Percentiles rank a stretch among this genome's conserved stretches.
Conservation (phyloP, 2,797 vertebrate genomes). For the Acanthis flammea region DNA sequence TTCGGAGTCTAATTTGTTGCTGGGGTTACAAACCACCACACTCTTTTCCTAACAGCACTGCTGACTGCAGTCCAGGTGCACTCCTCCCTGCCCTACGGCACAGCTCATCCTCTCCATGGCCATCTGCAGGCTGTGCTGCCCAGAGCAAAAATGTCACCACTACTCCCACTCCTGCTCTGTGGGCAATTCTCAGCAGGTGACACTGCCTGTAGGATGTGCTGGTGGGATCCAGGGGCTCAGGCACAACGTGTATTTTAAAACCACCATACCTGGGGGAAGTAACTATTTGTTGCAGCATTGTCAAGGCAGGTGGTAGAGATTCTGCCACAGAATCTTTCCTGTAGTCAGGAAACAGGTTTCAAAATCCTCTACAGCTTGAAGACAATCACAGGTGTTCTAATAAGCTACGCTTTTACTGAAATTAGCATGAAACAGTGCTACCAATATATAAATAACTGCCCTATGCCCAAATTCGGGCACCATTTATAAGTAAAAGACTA, state of each 20-base stretch:
- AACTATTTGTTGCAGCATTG: background rate
- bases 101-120: background rate
- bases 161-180: no score
- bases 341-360: background rate
- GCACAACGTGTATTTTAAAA: background rate
- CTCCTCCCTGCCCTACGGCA: accelerated
- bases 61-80: background rate
- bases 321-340: background rate
- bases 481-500: no score
- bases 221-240: background rate
- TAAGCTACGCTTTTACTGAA: background rate
- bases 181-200: accelerated
- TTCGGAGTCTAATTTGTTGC: background rate
- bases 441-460: no score
- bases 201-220: background rate
- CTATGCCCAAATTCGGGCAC: no score
- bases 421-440: no score
- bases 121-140: background rate
- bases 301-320: background rate
- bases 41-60: background rate
- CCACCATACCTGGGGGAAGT: background rate
- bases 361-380: background rate
- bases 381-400: background rate
- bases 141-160: background rate
- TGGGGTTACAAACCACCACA: background rate